Evolutionary conservation across 2,888 invertebrate genomes (phyloP).

Genomic region (Phasia obesa): DNA sequence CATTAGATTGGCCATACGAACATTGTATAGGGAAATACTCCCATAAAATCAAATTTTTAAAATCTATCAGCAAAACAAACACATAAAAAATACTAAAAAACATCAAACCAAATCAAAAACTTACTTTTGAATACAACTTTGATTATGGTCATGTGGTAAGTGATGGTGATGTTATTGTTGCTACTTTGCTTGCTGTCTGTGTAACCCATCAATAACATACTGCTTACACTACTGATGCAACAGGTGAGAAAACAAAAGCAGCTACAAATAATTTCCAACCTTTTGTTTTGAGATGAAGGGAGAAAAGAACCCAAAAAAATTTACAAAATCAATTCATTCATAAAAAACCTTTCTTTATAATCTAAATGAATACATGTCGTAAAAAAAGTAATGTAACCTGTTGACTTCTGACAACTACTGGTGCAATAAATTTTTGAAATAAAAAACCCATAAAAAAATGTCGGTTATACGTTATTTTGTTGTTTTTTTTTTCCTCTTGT

Average conservation of each 20-base stretch:
- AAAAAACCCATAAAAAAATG: neutral
- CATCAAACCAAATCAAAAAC: neutral
- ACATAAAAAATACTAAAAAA: too few relatives aligned
- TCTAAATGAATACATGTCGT: neutral
- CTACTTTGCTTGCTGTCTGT: constrained; percentile 22
- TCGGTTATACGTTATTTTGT: constrained; percentile 4
- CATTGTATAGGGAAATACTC: too few relatives aligned
- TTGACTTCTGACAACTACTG: constrained; percentile 45
- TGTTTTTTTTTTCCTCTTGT: constrained; percentile 13
- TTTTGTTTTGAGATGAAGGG: neutral
- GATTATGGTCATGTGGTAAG: constrained; percentile 51
- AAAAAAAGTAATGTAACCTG: constrained; percentile 44
- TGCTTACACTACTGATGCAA: neutral
- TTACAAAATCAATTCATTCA: constrained; percentile 66
- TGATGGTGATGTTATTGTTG: constrained; percentile 32
- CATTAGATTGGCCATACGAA: too few relatives aligned
- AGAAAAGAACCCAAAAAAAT: constrained; percentile 5
- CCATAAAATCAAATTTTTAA: too few relatives aligned
- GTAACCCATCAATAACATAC: constrained; percentile 25
- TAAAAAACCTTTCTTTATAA: constrained; percentile 43
- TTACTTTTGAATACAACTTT: constrained; percentile 16
- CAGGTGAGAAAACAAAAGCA: constrained; percentile 56
- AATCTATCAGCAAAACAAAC: too few relatives aligned
- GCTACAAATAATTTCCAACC: constrained; percentile 4
- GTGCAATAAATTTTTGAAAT: neutral